A percentile compares a stretch with the other conserved stretches of the same genome.
These are phyloP conservation scores for Arrhamphus sclerolepis DNA, from an alignment of 2,797 vertebrate species.

Conservation along the genomic window DNA sequence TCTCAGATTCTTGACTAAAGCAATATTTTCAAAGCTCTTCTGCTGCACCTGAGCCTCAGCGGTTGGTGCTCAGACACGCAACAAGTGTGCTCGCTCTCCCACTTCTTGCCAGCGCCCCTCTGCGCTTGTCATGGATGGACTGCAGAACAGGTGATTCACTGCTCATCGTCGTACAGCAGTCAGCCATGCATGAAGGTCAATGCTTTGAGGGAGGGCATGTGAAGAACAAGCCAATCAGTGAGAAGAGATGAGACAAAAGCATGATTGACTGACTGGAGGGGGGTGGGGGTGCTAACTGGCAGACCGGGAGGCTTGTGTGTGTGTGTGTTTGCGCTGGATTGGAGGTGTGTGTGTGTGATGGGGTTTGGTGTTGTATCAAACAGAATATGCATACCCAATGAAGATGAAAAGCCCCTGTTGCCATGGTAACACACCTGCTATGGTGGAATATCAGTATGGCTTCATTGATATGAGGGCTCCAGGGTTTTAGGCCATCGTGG, in stretches of 20 bases:
- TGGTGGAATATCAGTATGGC: conserved; percentile 54
- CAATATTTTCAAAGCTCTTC: conserved; percentile 28
- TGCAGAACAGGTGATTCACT: conserved; percentile 56
- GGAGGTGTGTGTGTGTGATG: not conserved
- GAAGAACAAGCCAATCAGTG: conserved; percentile 72
- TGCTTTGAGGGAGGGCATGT: conserved; percentile 57
- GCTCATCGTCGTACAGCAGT: conserved; percentile 68
- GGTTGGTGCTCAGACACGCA: conserved; percentile 46
- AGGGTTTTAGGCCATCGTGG: conserved; percentile 49
- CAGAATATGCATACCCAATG: conserved; percentile 74
- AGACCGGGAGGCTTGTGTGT: not conserved
- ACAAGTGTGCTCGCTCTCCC: conserved; percentile 55
- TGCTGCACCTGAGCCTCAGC: conserved; percentile 20
- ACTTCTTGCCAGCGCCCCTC: conserved; percentile 1
- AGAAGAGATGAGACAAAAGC: conserved; percentile 62
- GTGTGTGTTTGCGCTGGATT: not conserved
- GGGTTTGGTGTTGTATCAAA: conserved; percentile 28
- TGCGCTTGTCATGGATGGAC: conserved; percentile 21
- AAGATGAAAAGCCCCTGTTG: conserved; percentile 74
- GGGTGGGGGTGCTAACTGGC: not conserved
- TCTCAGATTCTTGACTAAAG: conserved; percentile 24
- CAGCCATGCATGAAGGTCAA: conserved; percentile 72
- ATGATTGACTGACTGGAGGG: conserved; percentile 68
- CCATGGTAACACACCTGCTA: conserved; percentile 76
- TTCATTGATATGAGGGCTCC: conserved; percentile 58